phyloP scores from a whole-genome alignment of 2,797 vertebrate genomes.

The Sparus aurata region DNA sequence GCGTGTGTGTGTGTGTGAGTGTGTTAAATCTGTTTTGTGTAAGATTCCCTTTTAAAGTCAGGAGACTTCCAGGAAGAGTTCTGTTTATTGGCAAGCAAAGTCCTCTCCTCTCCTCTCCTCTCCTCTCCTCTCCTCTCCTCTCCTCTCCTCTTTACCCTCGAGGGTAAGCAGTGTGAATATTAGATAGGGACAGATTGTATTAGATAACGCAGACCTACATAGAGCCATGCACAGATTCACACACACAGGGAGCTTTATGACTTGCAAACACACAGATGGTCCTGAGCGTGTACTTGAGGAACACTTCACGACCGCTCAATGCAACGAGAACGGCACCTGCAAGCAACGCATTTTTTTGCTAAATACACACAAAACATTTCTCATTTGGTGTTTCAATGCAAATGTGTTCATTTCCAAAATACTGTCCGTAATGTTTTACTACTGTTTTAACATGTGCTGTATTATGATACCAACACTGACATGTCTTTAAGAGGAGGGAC shows the following conservation, averaged over 20 bases:
- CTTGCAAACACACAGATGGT: slow-evolving; percentile 25
- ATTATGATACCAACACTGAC: not conserved
- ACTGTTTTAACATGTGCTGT: not conserved
- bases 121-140: slow-evolving; percentile 7
- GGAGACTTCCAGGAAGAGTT: slow-evolving; percentile 43
- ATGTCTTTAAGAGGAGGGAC: not conserved
- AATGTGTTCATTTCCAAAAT: not conserved
- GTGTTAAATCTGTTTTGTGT: slow-evolving; percentile 34
- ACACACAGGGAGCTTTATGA: slow-evolving; percentile 22
- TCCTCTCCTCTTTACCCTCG: slow-evolving; percentile 32
- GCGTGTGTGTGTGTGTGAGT: not conserved
- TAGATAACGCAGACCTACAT: slow-evolving; percentile 78
- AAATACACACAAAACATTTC: not conserved
- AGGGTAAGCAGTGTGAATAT: slow-evolving; percentile 74
- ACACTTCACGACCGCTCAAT: slow-evolving; percentile 7
- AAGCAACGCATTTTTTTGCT: not conserved
- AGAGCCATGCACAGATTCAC: slow-evolving; percentile 49
- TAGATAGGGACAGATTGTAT: slow-evolving; percentile 80
- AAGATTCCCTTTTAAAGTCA: slow-evolving; percentile 41
- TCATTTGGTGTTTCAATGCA: not conserved
- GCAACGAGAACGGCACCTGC: not conserved
- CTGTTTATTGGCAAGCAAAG: slow-evolving; percentile 37
- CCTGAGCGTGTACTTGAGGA: slow-evolving; percentile 3
- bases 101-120: slow-evolving; percentile 11
- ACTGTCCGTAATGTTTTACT: not conserved